Percentiles rank a stretch among this genome's conserved stretches.
Evolutionary conservation across 2,888 invertebrate genomes (phyloP).

Genomic region (Panzeria rudis): DNA sequence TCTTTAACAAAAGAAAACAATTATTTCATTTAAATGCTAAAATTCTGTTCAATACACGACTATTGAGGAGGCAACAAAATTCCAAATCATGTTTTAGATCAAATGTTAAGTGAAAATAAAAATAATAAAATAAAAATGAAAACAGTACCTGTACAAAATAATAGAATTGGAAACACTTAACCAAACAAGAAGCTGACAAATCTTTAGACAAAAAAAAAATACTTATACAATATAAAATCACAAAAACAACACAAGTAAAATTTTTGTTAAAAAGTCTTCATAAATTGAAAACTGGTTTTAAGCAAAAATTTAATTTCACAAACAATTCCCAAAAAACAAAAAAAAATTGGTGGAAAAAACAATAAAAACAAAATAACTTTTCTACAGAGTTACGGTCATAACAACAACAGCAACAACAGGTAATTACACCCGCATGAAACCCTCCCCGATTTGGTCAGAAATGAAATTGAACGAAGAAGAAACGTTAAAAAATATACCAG

Average conservation of each 20-base stretch:
- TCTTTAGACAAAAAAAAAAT: slow-evolving; percentile 64
- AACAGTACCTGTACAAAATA: slow-evolving; percentile 60
- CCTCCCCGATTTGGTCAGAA: slow-evolving; percentile 12
- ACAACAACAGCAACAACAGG: slow-evolving; percentile 8
- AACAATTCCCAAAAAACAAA: slow-evolving; percentile 56
- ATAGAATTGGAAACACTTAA: slow-evolving; percentile 65
- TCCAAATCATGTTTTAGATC: slow-evolving; percentile 65
- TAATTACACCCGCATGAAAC: slow-evolving; percentile 64
- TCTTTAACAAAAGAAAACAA: slow-evolving; percentile 53
- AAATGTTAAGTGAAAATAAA: slow-evolving; percentile 47
- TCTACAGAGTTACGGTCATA: slow-evolving; percentile 40
- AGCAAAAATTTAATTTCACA: slow-evolving; percentile 62
- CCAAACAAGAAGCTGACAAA: slow-evolving; percentile 71
- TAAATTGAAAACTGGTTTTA: slow-evolving; percentile 68
- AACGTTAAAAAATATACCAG: slow-evolving; percentile 33
- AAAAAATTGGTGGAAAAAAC: slow-evolving; percentile 29
- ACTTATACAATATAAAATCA: slow-evolving; percentile 11
- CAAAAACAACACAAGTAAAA: slow-evolving; percentile 48
- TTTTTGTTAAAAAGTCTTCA: slow-evolving; percentile 53
- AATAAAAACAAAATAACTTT: slow-evolving; percentile 51
- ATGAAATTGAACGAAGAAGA: slow-evolving; percentile 32
- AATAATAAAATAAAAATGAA: slow-evolving; percentile 2
- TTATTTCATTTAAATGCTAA: slow-evolving; percentile 53
- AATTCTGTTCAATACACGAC: slow-evolving; percentile 20
- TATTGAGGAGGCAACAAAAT: slow-evolving; percentile 19